Base-by-base conservation (phyloP, 2,797 vertebrate species). In the Alectoris magna region DNA sequence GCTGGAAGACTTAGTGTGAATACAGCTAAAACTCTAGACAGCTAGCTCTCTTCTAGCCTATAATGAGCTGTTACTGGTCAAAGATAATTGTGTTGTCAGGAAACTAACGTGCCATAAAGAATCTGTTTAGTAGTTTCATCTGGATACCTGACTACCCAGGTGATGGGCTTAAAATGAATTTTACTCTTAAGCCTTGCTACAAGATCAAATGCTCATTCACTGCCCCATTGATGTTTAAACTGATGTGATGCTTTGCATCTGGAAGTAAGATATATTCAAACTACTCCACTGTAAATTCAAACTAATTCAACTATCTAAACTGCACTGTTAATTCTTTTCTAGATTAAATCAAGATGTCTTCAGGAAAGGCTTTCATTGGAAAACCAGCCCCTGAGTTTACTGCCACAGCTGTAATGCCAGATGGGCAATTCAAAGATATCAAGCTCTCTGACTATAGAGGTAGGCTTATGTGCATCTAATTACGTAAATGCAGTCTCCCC, bases 331-430 rank as follows among this genome's bases (percentile, higher is more conserved):
- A 63, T 26, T 78, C 10, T 59, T 75, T 53, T 27, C 84, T 43
- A 97, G 96, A 89, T 82, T 94, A 91, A 96, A 89, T 91, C 84
- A 99, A 98, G 92, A 99, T 99, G 99, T 98, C 99, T 96, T 98
- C 99, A 92, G 99, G 99, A 95, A 99, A 98, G 11, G 99, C 99
- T 77, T 98, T 97, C 82, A 99, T 99, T 94, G 99, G 99, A 48
- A 98, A 99, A 89, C 98, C 97, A 95, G 99, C 99, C 74, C 99
- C 99, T 64, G 98, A 99, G 93, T 99, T 99, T 79, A 98, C 98
- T 60, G 98, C 99, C 60, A 99, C 98, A 43, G 99, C 99, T n/a
- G 98, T 99, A 95, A 99, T 99, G 99, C 99, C 99, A 56, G 98
- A 99, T 93, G 98, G 98, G 73, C 98, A 99, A 64, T 99, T 99